These are phyloP conservation scores for Acropora yongei DNA, from an alignment of 64 coral and sea anemone species.

Conservation along the genomic window DNA sequence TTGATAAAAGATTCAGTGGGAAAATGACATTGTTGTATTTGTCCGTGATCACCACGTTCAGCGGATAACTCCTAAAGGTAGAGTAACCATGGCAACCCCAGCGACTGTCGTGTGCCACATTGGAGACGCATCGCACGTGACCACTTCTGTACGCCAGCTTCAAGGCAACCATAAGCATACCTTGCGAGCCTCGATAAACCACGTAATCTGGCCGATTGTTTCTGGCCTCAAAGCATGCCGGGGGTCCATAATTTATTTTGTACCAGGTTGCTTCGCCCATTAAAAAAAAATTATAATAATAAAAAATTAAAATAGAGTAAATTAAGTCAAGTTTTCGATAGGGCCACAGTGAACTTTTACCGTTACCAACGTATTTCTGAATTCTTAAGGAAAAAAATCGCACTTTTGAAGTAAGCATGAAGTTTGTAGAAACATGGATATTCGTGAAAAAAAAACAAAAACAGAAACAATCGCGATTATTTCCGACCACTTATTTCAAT, in stretches of 20 bases:
- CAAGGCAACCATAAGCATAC: constrained; percentile 42
- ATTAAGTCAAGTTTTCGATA: too few species aligned
- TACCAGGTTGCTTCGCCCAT: constrained; percentile 4
- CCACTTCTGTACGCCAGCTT: constrained; percentile 53
- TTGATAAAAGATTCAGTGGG: constrained; percentile 33
- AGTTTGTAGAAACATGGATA: too few species aligned
- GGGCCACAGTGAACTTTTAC: too few species aligned
- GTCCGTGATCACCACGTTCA: constrained; percentile 67
- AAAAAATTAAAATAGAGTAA: too few species aligned
- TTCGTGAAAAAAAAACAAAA: background rate
- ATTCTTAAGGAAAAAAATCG: background rate
- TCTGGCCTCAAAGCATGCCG: constrained; percentile 56
- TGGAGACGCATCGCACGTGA: constrained; percentile 42
- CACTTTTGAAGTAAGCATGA: too few species aligned
- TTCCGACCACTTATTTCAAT: too few species aligned
- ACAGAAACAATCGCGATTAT: background rate
- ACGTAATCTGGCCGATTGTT: constrained; percentile 53
- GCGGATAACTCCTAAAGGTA: constrained; percentile 9
- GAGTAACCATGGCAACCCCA: constrained; percentile 71
- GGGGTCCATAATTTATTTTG: background rate
- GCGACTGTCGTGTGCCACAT: constrained; percentile 56
- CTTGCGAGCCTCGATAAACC: constrained; percentile 20
- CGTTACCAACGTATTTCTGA: too few species aligned
- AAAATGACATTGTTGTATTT: constrained; percentile 54
- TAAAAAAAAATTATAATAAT: too few species aligned